phyloP scores from a whole-genome alignment of 2,797 vertebrate species.

The Melanotaenia maccullochi region DNA sequence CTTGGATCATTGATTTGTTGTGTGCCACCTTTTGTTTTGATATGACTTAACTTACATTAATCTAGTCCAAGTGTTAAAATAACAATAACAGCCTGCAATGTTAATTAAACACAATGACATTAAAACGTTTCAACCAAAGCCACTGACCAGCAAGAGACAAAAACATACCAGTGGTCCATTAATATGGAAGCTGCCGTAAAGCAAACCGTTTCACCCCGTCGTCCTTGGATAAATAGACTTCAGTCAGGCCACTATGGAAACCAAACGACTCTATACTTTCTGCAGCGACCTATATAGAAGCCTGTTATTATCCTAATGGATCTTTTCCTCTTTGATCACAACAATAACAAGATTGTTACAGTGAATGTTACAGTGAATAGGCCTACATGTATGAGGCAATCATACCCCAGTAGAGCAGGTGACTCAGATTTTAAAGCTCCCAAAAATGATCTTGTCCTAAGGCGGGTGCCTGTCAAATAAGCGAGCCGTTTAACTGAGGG shows the following conservation, averaged over 20 bases:
- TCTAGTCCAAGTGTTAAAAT: not conserved
- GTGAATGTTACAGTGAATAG: too few species aligned
- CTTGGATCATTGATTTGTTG: not conserved
- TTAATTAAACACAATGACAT: not conserved
- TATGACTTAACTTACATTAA: not conserved
- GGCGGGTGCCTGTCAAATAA: not conserved
- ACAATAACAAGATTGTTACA: not conserved
- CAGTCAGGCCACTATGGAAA: slow-evolving; percentile 26
- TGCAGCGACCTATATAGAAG: slow-evolving; percentile 22
- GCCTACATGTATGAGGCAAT: not conserved
- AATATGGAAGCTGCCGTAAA: slow-evolving; percentile 52
- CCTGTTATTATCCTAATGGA: not conserved
- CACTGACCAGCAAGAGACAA: slow-evolving; percentile 5
- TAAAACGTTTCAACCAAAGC: not conserved
- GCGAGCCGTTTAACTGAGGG: not conserved
- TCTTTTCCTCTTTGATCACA: not conserved
- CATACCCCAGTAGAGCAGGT: not conserved
- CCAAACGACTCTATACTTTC: slow-evolving; percentile 44
- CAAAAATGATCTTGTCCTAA: not conserved
- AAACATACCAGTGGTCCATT: slow-evolving; percentile 21
- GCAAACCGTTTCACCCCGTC: slow-evolving; percentile 44
- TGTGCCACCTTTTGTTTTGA: not conserved
- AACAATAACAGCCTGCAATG: not conserved
- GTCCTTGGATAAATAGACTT: slow-evolving; percentile 58
- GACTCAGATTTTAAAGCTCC: not conserved